Base-by-base conservation (phyloP, 2,797 vertebrate genomes). In the Rhynchotus rufescens region DNA sequence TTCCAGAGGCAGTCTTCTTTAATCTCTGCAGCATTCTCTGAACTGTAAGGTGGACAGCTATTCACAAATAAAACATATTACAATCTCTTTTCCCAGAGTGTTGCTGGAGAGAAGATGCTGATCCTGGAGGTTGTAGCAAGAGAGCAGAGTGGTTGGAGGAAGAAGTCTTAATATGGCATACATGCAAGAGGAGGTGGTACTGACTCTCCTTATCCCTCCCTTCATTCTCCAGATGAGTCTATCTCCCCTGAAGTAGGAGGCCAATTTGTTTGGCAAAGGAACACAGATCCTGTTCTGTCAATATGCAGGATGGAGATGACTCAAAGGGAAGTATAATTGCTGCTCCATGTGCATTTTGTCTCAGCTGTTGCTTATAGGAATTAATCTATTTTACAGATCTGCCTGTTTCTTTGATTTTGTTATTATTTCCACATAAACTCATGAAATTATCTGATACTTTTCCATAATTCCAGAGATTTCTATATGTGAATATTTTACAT, bases 401-500 rank as follows among this genome's bases (percentile, higher is more conserved):
- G 0, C 16, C 17, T 26, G 5, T 84, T 79, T 59, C 6, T 51
- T 20, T 52, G 36, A 52, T 32, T 52, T 22, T 28, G 45, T 15
- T 34, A 10, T 69, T 88, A 32, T 0, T 0, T 25, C 28, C 45
- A 52, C 16, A 73, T n/a, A 51, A 20, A 21, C 9, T 69, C 7
- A 16, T 69, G 32, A 16, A 28, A 19, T 85, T 80, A 22, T 66
- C 20, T 36, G 22, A 6, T 49, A 9, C 73, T 82, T 86, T 65
- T 4, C 9, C 15, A 26, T 68, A 54, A 16, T 49, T 59, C 15
- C 28, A 6, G 56, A 38, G n/a, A 32, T 64, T 73, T 65, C 26
- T 75, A 2, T 1, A 1, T 0, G 1, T n/a, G 7, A 2, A 1
- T 36, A 26, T 44, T 5, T 40, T 12, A 30, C n/a, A 17, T 22